Base-by-base conservation (phyloP, 2,113 vertebrate genomes). In the Eolophus roseicapilla region DNA sequence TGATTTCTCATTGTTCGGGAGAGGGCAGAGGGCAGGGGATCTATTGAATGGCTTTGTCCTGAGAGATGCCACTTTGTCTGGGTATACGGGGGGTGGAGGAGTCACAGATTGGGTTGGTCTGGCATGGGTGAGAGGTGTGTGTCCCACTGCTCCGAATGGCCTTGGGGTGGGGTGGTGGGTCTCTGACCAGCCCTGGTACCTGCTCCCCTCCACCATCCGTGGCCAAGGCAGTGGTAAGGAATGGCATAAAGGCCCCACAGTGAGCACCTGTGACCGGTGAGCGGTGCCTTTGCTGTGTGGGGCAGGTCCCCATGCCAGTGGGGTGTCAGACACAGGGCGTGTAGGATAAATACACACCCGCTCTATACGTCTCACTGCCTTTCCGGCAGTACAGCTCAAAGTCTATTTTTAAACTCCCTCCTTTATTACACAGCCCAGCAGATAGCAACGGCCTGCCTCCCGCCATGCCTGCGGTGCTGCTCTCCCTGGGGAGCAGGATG, bases 61-160 rank as follows among this genome's bases (percentile, higher is more conserved):
- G 90, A 91, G 93, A 97, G 97, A 96, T 98, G 98, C 98, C 98
- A 98, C 88, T 96, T 97, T 97, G 98, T 98, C 98, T 98, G 97
- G 94, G 96, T 81, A 84, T 41, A 85, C 0, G 3, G 76, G 85
- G 87, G 78, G 69, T 0, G 82, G 88, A 80, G 95, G 37, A 82
- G 83, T 37, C 3, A 3, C 70, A 35, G 50, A 81, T 47, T 1
- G 21, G 62, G 53, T 21, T 4, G 3, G 73, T 65, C 59, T 12
- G 33, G 71, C 39, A 1, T 18, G 57, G 67, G 35, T 3, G 1
- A 79, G 84, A 20, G 31, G 41, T 15, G 13, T 14, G 0, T 11
- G 31, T 39, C 37, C 60, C 29, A 15, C 52, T 53, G 60, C 13
- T 76, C 55, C 13, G 14, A 43, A 71, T 0, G 24, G 19, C 68